A percentile compares a stretch with the other conserved stretches of the same genome.
phyloP scores from a whole-genome alignment of 2,113 vertebrate species.

The Nesogale talazaci region DNA sequence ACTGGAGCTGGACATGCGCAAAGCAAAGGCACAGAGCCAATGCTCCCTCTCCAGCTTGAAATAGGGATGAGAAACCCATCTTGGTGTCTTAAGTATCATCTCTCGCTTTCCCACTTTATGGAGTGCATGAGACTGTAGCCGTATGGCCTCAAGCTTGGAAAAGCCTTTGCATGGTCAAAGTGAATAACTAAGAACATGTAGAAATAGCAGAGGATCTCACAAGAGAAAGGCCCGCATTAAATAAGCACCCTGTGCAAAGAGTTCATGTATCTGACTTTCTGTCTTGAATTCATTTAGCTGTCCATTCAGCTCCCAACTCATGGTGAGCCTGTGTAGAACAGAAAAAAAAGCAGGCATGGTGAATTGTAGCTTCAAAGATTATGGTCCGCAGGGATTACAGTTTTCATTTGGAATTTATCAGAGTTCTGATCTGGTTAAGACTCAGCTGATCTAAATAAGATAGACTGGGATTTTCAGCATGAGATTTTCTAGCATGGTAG shows the following conservation, averaged over 20 bases:
- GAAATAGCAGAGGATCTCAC: background rate
- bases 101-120: background rate
- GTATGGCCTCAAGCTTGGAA: background rate
- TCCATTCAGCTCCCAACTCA: background rate
- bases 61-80: background rate
- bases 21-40: too few relatives aligned
- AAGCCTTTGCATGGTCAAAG: background rate
- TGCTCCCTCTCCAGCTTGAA: background rate
- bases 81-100: background rate
- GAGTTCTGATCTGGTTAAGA: too few relatives aligned
- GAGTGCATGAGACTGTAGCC: background rate
- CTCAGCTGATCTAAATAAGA: too few relatives aligned
- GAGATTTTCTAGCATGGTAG: too few relatives aligned
- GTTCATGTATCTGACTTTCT: background rate
- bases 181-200: background rate
- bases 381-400: background rate
- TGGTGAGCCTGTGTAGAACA: background rate
- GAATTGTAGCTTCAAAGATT: background rate
- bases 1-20: background rate
- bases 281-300: background rate
- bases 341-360: background rate
- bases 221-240: conserved; percentile 33
- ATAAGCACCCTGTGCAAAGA: background rate
- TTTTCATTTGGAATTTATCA: conserved; percentile 6
- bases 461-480: too few relatives aligned